Percentiles rank a stretch among this genome's conserved stretches.
Evolutionary conservation across 2,888 invertebrate genomes (phyloP).

Genomic region (Schrankia costaestrigalis): DNA sequence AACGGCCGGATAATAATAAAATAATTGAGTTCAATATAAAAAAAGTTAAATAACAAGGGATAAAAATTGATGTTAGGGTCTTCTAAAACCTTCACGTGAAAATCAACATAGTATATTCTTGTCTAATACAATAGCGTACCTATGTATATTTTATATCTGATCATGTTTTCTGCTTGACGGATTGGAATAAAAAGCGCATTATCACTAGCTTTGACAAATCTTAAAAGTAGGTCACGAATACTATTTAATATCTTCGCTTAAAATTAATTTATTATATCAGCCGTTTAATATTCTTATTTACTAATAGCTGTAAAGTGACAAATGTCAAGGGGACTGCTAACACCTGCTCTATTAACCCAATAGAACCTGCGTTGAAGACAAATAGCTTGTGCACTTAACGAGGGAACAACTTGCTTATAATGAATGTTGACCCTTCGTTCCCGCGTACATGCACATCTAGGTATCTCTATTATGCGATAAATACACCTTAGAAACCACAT

Average conservation of each 20-base stretch:
- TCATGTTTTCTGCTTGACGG: constrained; percentile 48
- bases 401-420: constrained; percentile 38
- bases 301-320: constrained; percentile 10
- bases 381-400: constrained; percentile 41
- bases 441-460: constrained; percentile 17
- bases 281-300: constrained; percentile 1
- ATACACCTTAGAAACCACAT: constrained; percentile 6
- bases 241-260: constrained; percentile 20
- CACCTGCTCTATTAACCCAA: constrained; percentile 52
- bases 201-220: constrained; percentile 35
- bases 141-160: constrained; percentile 30
- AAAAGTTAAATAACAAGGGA: no score
- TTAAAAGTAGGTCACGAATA: constrained; percentile 36
- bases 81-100: no score
- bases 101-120: constrained; percentile 5
- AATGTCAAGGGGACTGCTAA: constrained; percentile 23
- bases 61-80: no score
- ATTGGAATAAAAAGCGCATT: constrained; percentile 46
- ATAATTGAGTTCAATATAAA: no score
- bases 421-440: constrained; percentile 35
- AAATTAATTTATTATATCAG: background rate
- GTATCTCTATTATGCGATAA: constrained; percentile 18
- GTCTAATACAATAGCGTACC: constrained; percentile 7
- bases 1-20: no score
- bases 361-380: constrained; percentile 44